Base-by-base conservation (phyloP, 64 coral and sea anemone genomes). In the Porites australiensis region DNA sequence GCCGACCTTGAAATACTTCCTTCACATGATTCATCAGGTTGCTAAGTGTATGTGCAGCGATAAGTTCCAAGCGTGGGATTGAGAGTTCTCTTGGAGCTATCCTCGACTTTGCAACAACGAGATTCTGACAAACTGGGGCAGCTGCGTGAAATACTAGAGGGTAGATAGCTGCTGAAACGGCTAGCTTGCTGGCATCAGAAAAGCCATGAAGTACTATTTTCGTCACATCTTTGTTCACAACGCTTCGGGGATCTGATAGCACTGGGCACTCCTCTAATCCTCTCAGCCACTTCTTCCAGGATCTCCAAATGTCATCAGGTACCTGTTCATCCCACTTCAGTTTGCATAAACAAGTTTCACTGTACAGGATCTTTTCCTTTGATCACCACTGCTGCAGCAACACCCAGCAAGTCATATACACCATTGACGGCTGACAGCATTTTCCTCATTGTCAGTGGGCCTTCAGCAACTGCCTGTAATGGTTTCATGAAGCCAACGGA, bases 91-190 rank as follows among this genome's bases (percentile, higher is more conserved):
- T 96, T 20, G 95, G 91, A 45, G 91, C 95, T 93, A 90, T 77
- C 72, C 95, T 79, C 4, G 74, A 93, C 74, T 96, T 96, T 13
- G 87, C 91, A 20, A 87, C 91, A 23, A 96, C 91, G 63, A 96
- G 89, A 49, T 63, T 96, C 82, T 93, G 91, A 13, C 63, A 23
- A 49, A 96, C 63, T 43, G 90, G 67, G 70, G 70, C 15, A 52
- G 75, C 46, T 60, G 19, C 50, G 50, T 90, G 82, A 65, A 83
- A 87, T 27, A 58, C 91, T 13, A 94, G 0, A 6, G 90, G 23
- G 44, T 93, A 93, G 0, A 90, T 54, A 48, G 89, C 81, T 48
- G 75, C 74, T 10, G 18, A 88, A 52, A 90, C 91, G 11, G 87
- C 95, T 19, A 72, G 21, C 47, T 90, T 87, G 73, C 95, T 96